Evolutionary conservation across 2,888 invertebrate genomes (phyloP).

Genomic region (Tiliacea aurago): DNA sequence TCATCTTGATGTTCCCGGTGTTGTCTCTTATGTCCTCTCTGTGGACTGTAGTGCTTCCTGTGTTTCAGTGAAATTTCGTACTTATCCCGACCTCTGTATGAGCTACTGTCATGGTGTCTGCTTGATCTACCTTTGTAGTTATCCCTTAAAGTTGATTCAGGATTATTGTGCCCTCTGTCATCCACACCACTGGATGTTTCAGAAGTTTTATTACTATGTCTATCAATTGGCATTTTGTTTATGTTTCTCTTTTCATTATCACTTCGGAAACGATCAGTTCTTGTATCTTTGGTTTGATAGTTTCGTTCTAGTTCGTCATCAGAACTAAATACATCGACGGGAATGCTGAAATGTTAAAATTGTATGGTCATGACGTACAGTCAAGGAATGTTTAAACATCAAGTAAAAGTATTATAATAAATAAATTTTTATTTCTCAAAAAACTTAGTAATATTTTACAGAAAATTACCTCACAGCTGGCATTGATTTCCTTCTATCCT

Average conservation of each 20-base stretch:
- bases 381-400: background rate
- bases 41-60: conserved; percentile 73
- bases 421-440: too few species aligned
- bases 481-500: conserved; percentile 79
- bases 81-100: conserved; percentile 69
- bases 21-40: conserved; percentile 65
- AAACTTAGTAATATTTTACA: too few species aligned
- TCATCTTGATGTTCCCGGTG: conserved; percentile 68
- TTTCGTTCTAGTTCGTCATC: conserved; percentile 76
- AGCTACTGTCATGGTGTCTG: conserved; percentile 67
- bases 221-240: conserved; percentile 64
- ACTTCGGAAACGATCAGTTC: conserved; percentile 51
- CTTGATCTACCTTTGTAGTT: conserved; percentile 27
- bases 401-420: conserved; percentile 28
- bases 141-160: conserved; percentile 57
- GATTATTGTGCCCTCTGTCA: conserved; percentile 64
- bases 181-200: conserved; percentile 68
- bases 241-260: conserved; percentile 53
- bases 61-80: conserved; percentile 69
- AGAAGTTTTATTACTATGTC: conserved; percentile 63
- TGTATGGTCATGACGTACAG: background rate
- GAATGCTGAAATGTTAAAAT: conserved; percentile 58
- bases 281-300: conserved; percentile 47
- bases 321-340: conserved; percentile 70
- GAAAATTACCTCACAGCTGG: conserved; percentile 77